Evolutionary conservation across 2,113 vertebrate species (phyloP).

Genomic region (Clarias magur): DNA sequence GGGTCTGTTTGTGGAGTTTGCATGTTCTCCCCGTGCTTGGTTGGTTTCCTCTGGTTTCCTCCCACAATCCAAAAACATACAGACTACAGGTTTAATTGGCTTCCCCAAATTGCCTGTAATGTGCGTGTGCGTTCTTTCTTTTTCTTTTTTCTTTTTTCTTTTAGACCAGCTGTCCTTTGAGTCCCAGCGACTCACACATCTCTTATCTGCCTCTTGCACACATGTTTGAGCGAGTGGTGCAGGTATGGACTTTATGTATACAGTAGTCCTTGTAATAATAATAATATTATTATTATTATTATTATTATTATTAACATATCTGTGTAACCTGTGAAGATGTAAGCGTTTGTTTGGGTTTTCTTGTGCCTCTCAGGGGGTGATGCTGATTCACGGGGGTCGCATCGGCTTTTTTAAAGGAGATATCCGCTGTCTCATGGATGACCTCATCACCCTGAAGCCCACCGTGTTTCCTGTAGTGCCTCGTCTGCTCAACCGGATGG

Average conservation of each 20-base stretch:
- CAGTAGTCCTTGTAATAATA: not conserved
- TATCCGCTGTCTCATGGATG: conserved; percentile 92
- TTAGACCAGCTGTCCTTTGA: conserved; percentile 61
- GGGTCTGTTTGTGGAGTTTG: too few species aligned
- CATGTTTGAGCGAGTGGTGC: conserved; percentile 76
- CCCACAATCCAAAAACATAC: too few species aligned
- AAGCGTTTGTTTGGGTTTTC: not conserved
- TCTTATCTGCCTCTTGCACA: conserved; percentile 80
- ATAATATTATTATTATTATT: not conserved
- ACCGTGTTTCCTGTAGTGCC: conserved; percentile 95
- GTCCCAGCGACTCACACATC: conserved; percentile 63
- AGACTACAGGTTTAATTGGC: too few species aligned
- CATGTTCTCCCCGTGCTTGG: too few species aligned
- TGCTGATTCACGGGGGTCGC: conserved; percentile 87
- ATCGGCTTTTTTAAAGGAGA: conserved; percentile 98
- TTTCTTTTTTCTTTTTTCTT: conserved; percentile 54
- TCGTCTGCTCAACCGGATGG: conserved; percentile 94
- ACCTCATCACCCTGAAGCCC: conserved; percentile 85
- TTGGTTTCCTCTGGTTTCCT: too few species aligned
- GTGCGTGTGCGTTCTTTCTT: not conserved
- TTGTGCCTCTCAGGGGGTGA: conserved; percentile 72
- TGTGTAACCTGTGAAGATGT: conserved; percentile 1
- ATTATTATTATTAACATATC: too few species aligned
- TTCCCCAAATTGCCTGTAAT: too few species aligned
- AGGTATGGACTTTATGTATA: conserved; percentile 61